phyloP scores from a whole-genome alignment of 2,797 vertebrate species.

The Spea hammondii region DNA sequence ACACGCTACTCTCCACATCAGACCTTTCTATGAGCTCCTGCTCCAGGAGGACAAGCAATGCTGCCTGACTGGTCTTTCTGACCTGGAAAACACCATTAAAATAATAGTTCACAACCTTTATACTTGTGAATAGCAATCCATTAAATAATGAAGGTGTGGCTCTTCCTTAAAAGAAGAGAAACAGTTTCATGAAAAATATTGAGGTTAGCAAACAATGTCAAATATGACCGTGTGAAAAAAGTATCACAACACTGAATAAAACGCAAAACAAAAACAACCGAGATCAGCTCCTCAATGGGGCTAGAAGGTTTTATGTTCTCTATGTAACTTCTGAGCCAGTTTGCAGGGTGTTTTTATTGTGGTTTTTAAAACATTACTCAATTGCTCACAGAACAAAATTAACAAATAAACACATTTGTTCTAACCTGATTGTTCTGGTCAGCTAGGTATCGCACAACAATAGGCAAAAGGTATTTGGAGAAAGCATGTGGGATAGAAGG shows the following conservation, averaged over 20 bases:
- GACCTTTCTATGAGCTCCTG: constrained; percentile 82
- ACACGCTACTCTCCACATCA: constrained; percentile 82
- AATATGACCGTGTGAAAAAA: not conserved
- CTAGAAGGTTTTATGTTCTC: too few species aligned
- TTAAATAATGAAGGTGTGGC: too few species aligned
- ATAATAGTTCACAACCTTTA: not conserved
- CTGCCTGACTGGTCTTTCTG: constrained; percentile 85
- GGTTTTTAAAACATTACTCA: too few species aligned
- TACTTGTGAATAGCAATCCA: too few species aligned
- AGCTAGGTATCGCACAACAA: constrained; percentile 82
- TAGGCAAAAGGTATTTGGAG: constrained; percentile 82
- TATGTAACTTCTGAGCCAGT: too few species aligned
- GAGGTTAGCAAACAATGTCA: not conserved
- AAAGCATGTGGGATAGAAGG: constrained; percentile 84
- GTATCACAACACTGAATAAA: not conserved
- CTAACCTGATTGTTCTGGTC: constrained; percentile 87
- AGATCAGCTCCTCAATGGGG: too few species aligned
- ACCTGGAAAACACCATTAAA: constrained; percentile 65
- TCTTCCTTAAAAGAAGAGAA: too few species aligned
- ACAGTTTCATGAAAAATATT: too few species aligned
- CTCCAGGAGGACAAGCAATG: constrained; percentile 80
- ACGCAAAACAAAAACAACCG: not conserved
- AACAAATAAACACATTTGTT: not conserved
- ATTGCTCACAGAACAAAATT: not conserved
- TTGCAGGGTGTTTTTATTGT: too few species aligned